Base-by-base conservation (phyloP, 2,888 invertebrate species). In the Chrysolina americana region DNA sequence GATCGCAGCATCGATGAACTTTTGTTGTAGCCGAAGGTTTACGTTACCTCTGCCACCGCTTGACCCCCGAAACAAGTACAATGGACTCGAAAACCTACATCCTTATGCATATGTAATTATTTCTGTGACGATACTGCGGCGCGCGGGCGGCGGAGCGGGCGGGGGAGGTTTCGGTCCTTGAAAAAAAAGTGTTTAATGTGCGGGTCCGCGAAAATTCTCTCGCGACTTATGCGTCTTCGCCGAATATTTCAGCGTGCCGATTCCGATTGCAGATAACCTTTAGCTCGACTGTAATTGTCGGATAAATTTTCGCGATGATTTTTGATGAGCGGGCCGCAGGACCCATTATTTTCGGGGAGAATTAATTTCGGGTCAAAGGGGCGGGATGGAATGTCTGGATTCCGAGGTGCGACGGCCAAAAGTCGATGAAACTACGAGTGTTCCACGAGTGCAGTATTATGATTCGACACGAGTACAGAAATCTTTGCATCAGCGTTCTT, bases 21-120 rank as follows among this genome's bases (percentile, higher is more conserved):
- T 72, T 73, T 73, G 66, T 75, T 74, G 70, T 66, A 66, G 19
- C 63, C 66, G 73, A 64, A 69, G 72, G 68, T 77, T 73, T 77
- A 72, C 75, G 73, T 74, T 74, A 71, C 69, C 68, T 78, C 69
- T 71, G 76, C 74, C 78, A 76, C 74, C 62, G 71, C 76, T 71
- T 76, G 73, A 76, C 78, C 78, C 75, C 65, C 69, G 69, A 72
- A 59, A 44, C 66, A 66, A 72, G 72, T 75, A 75, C 75, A 75
- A 75, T 72, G 75, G 70, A 71, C 69, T 72, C 69, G 71, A 71
- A 75, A 72, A 68, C 71, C 63, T 71, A 68, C 68, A 71, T 68
- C 71, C 71, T 75, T 75, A 70, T 75, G 72, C 72, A 75, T 75
- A 72, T 69, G 71, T 75, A 75, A 75, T 75, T 75, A 68, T 68